Percentiles rank a stretch among this genome's conserved stretches.
Evolutionary conservation across 2,888 invertebrate genomes (phyloP).

Genomic region (Ochropleura leucogaster): DNA sequence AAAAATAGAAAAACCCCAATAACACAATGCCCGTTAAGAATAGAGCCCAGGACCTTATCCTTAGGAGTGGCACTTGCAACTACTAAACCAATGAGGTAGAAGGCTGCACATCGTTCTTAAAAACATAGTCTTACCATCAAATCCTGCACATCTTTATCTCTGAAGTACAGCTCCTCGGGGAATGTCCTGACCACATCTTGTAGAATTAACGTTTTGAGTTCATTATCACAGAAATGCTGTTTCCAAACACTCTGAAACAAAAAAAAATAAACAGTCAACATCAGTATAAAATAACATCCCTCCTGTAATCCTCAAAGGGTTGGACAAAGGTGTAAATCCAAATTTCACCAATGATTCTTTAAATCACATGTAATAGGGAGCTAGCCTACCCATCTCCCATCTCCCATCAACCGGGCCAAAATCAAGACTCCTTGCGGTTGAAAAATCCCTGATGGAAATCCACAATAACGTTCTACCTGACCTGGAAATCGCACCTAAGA

Average conservation of each 20-base stretch:
- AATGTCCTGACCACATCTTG: slow-evolving; percentile 96
- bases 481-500: neutral
- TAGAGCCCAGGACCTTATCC: neutral
- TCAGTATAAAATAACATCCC: neutral
- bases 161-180: slow-evolving; percentile 95
- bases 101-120: neutral
- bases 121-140: slow-evolving; percentile 90
- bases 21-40: neutral
- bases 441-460: neutral
- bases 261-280: slow-evolving; percentile 1
- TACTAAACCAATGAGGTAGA: neutral
- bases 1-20: neutral
- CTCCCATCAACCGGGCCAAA: neutral
- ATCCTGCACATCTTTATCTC: slow-evolving; percentile 92
- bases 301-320: neutral
- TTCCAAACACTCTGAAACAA: slow-evolving; percentile 95
- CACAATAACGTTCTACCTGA: neutral
- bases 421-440: neutral
- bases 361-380: neutral
- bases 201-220: slow-evolving; percentile 93
- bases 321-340: neutral
- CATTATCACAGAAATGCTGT: slow-evolving; percentile 95
- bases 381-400: too few species aligned
- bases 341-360: neutral
- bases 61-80: neutral